A percentile compares a stretch with the other conserved stretches of the same genome.
Evolutionary conservation across 2,113 vertebrate species (phyloP).

Genomic region (Sapajus apella): DNA sequence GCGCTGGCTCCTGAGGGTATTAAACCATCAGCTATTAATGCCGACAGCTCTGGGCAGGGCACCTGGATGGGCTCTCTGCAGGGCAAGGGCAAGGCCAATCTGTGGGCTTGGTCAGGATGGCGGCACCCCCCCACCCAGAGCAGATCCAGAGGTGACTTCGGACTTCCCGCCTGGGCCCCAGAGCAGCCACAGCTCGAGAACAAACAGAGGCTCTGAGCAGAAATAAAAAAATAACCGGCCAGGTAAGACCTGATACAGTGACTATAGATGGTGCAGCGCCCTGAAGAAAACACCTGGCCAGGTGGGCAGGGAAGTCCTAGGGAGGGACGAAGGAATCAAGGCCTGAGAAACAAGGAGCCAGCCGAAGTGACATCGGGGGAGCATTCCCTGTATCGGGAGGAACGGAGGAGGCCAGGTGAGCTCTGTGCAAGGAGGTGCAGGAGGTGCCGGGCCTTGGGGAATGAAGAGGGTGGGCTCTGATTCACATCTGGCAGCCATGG

Average conservation of each 20-base stretch:
- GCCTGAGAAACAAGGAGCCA: neutral
- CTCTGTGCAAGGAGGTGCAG: neutral
- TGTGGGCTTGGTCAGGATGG: no score
- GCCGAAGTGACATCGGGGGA: neutral
- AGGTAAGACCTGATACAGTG: neutral
- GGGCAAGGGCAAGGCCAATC: neutral
- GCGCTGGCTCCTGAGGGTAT: neutral
- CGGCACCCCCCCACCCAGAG: neutral
- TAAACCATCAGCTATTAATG: neutral
- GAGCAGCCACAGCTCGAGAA: neutral
- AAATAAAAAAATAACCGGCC: neutral
- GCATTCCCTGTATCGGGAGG: neutral
- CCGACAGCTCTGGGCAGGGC: fast-evolving
- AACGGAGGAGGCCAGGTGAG: no score
- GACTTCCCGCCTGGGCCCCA: neutral
- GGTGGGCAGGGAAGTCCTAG: neutral
- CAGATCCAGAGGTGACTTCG: neutral
- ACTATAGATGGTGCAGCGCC: neutral
- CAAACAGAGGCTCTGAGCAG: neutral
- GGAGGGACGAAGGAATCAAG: neutral
- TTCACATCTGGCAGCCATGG: no score
- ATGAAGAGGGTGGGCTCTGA: neutral
- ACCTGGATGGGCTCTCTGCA: neutral
- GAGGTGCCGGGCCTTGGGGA: neutral
- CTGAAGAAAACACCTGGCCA: neutral